Evolutionary conservation across 2,113 vertebrate genomes (phyloP), one percentile per base, ranked within the genome.

Genomic region (Myrmecobius fasciatus): DNA sequence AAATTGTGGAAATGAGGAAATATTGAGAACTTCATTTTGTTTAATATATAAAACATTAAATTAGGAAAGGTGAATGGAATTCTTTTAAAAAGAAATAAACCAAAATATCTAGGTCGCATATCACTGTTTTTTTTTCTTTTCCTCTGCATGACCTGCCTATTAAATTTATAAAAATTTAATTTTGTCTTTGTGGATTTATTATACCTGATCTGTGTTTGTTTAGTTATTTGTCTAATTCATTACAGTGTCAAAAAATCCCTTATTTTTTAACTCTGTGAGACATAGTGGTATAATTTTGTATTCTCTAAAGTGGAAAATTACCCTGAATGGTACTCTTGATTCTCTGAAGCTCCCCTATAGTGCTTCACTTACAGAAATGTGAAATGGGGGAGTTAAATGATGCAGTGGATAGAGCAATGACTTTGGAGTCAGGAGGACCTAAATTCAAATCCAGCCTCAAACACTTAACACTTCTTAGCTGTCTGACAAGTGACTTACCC

Each of bases 1-100:
- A 90, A 95, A 91, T 94, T 93, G 12, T 95, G 93, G 54, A 51
- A 96, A 56, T 89, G 93, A 6, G 17, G 20, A 83, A 83, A 83
- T 52, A 89, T 95, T 92, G 90, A 96, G 93, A 95, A 93, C 92
- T 20, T 94, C 96, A 96, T 49, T 47, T 49, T 94, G 94, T 8
- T 52, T 88, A 24, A 91, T 88, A 92, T 20, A 93, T 51, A 96
- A 53, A 89, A 31, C 10, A 89, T 95, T 94, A 53, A 67, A 22
- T 88, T 93, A 53, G 26, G 95, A 60, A 46, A 36, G 1, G 67
- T 93, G 54, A 93, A 4, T 47, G 8, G 25, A 93, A 91, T 75
- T 94, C 92, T 54, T 94, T 90, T 67, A 89, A 75, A 94, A 94
- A 56, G 1, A 46, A 89, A 90, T 31, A 91, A 88, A 95, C 9